Conservation (phyloP, 1,140 invertebrate species). For the Aphidius ervi region DNA sequence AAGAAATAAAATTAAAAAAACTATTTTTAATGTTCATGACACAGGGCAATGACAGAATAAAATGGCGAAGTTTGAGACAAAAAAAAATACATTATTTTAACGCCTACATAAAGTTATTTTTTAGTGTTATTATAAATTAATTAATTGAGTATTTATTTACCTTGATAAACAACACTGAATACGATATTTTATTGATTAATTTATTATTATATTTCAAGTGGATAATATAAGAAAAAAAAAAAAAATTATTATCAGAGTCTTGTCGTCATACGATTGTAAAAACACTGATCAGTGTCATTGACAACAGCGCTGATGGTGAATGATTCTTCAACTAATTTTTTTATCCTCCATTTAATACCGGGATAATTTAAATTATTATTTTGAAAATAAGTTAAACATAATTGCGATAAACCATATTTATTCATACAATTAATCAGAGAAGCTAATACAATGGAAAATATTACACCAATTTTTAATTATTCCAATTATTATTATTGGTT, state of each 20-base stretch:
- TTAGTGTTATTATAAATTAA: not conserved
- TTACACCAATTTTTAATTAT: not conserved
- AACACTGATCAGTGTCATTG: too few species aligned
- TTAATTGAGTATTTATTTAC: constrained; percentile 12
- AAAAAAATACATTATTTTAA: constrained; percentile 2
- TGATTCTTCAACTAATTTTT: too few species aligned
- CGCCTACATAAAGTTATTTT: not conserved
- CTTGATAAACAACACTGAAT: constrained; percentile 1
- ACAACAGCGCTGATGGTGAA: too few species aligned
- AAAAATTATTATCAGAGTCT: too few species aligned
- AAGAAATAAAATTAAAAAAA: constrained; percentile 1
- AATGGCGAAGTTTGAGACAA: constrained; percentile 27
- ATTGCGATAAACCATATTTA: constrained; percentile 44
- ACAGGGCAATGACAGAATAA: constrained; percentile 29
- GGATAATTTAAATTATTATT: constrained; percentile 13
- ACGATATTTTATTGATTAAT: too few species aligned
- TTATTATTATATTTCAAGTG: too few species aligned
- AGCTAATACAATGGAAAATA: constrained; percentile 40
- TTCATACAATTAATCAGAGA: constrained; percentile 35
- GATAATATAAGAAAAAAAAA: too few species aligned
- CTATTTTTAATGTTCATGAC: not conserved
- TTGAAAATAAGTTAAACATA: not conserved
- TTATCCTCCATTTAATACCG: too few species aligned
- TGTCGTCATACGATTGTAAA: too few species aligned
- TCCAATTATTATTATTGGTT: too few species aligned